A percentile compares a stretch with the other conserved stretches of the same genome.
Conservation (phyloP, 2,113 vertebrate genomes). For the Poeciliopsis retropinna region DNA sequence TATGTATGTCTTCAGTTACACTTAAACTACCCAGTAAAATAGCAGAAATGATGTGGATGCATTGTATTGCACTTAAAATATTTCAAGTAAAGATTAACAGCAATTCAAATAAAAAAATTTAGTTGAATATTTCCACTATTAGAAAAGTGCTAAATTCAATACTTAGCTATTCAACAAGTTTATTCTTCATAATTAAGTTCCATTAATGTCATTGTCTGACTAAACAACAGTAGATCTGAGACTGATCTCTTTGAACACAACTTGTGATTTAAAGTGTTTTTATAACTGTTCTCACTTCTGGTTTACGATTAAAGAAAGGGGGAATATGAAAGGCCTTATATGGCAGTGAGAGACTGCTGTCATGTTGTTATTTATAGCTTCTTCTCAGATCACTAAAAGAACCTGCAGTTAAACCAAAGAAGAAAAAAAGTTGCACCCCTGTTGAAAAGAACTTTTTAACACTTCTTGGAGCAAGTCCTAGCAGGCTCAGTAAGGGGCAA, state of each 20-base stretch:
- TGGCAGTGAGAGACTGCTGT: slow-evolving; percentile 16
- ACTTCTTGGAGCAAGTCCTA: slow-evolving; percentile 70
- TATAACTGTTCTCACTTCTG: slow-evolving; percentile 10
- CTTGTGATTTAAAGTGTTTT: neutral
- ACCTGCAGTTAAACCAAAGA: slow-evolving; percentile 46
- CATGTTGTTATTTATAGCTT: slow-evolving; percentile 19
- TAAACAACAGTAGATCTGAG: neutral
- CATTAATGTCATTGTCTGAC: slow-evolving; percentile 14
- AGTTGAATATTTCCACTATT: neutral
- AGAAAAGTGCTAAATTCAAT: neutral
- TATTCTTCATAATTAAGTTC: neutral
- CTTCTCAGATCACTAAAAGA: slow-evolving; percentile 23
- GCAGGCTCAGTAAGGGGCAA: slow-evolving; percentile 66
- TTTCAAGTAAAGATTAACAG: too few relatives aligned
- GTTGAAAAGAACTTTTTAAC: slow-evolving; percentile 59
- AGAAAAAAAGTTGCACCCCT: slow-evolving; percentile 44
- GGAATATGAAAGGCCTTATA: slow-evolving; percentile 18
- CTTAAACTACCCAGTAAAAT: neutral
- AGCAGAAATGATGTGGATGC: neutral
- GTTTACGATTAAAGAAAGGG: slow-evolving; percentile 15
- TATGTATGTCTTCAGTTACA: neutral
- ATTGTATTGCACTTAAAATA: too few relatives aligned
- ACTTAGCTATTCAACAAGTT: neutral
- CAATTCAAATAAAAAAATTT: too few relatives aligned
- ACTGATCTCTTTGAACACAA: slow-evolving; percentile 6